Conservation (phyloP, 1,140 invertebrate genomes). For the Apocrypta bakeri region DNA sequence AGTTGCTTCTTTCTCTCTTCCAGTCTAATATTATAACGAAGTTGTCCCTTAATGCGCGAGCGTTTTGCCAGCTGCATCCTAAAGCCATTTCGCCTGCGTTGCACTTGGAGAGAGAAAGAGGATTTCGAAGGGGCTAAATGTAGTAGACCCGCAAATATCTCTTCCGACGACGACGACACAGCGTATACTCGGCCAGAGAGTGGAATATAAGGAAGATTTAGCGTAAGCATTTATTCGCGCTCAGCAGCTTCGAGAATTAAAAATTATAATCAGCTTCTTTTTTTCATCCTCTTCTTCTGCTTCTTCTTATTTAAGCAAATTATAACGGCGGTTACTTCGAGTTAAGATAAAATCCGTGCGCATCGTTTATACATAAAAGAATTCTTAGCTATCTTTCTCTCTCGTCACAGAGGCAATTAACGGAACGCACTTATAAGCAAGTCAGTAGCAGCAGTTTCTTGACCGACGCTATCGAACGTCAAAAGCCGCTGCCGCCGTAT, state of each 20-base stretch:
- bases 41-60: conserved; percentile 24
- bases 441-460: conserved; percentile 29
- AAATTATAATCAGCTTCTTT: not conserved
- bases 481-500: conserved; percentile 22
- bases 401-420: conserved; percentile 30
- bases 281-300: not conserved
- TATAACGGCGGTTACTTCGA: not conserved
- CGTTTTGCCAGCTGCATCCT: conserved; percentile 48
- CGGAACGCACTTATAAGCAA: not conserved
- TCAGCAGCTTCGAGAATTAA: not conserved
- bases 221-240: conserved; percentile 25
- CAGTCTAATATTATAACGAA: conserved; percentile 42
- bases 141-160: conserved; percentile 48
- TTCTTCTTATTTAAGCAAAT: not conserved
- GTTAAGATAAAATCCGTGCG: not conserved
- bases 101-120: conserved; percentile 11
- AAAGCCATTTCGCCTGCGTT: conserved; percentile 39
- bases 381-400: not conserved
- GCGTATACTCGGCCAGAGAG: not conserved
- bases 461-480: conserved; percentile 41
- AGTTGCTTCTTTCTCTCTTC: conserved; percentile 20
- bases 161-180: not conserved
- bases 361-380: not conserved
- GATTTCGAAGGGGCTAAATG: conserved; percentile 45
- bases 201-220: conserved; percentile 18